These are phyloP conservation scores for Parauchenoglanis ngamensis DNA, from an alignment of 2,797 vertebrate genomes.

Conservation along the genomic window DNA sequence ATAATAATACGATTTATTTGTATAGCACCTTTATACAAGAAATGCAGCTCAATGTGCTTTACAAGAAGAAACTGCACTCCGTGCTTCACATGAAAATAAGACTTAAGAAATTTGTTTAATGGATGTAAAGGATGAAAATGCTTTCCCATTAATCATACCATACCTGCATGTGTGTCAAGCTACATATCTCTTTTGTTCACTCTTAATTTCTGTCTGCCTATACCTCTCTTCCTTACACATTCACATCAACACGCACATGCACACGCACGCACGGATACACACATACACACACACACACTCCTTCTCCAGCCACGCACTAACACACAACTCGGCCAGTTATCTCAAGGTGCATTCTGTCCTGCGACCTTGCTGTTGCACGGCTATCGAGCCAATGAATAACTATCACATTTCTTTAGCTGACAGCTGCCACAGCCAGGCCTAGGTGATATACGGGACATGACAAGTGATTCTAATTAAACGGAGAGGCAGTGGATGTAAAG, in stretches of 20 bases:
- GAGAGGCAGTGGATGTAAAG: conserved; percentile 81
- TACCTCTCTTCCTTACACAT: conserved; percentile 17
- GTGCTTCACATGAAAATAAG: too few relatives aligned
- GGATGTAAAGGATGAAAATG: not conserved
- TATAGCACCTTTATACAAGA: too few relatives aligned
- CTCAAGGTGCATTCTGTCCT: conserved; percentile 76
- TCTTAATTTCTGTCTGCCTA: conserved; percentile 1
- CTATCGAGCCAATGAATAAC: conserved; percentile 79
- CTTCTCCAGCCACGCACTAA: conserved; percentile 58
- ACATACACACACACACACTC: conserved; percentile 39
- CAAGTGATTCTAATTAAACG: conserved; percentile 86
- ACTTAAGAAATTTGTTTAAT: not conserved
- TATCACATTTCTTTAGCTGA: conserved; percentile 83
- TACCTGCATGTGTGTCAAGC: conserved; percentile 17
- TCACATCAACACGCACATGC: conserved; percentile 39
- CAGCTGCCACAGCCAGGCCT: conserved; percentile 81
- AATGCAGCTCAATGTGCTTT: too few relatives aligned
- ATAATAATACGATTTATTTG: too few relatives aligned
- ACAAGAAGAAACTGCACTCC: too few relatives aligned
- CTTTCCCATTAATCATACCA: conserved; percentile 7
- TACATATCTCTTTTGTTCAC: not conserved
- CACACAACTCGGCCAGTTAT: conserved; percentile 67
- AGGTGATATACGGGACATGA: conserved; percentile 86
- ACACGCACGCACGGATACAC: conserved; percentile 12
- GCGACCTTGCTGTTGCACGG: conserved; percentile 81